Percentiles rank a stretch among this genome's conserved stretches.
phyloP scores from a whole-genome alignment of 2,113 vertebrate genomes.

The Eonycteris spelaea region DNA sequence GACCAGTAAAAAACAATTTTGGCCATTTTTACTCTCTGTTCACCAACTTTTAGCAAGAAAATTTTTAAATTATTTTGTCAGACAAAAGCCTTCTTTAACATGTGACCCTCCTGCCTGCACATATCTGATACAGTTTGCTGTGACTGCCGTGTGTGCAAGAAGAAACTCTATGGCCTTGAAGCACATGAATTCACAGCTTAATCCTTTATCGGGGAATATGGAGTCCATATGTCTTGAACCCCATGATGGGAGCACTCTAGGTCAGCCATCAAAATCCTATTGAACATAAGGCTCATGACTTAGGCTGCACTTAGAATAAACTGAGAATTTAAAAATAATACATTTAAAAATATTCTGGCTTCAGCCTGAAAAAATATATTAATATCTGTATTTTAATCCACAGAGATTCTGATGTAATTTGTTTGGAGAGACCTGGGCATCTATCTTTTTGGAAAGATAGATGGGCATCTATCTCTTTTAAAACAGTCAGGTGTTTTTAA shows the following conservation, averaged over 20 bases:
- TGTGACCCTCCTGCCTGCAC: neutral
- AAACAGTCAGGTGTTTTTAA: neutral
- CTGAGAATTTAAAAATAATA: neutral
- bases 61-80: neutral
- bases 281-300: neutral
- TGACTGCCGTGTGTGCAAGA: neutral
- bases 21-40: neutral
- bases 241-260: neutral
- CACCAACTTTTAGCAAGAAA: neutral
- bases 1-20: neutral
- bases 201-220: neutral
- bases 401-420: neutral
- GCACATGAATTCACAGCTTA: neutral
- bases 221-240: neutral
- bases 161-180: neutral
- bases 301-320: neutral
- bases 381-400: neutral
- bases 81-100: neutral
- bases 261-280: neutral
- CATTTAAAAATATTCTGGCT: too few species aligned
- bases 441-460: neutral
- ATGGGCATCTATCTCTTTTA: neutral
- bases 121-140: neutral
- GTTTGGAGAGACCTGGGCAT: neutral
- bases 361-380: neutral